Conservation (phyloP, 2,113 vertebrate genomes). For the Papio anubis region DNA sequence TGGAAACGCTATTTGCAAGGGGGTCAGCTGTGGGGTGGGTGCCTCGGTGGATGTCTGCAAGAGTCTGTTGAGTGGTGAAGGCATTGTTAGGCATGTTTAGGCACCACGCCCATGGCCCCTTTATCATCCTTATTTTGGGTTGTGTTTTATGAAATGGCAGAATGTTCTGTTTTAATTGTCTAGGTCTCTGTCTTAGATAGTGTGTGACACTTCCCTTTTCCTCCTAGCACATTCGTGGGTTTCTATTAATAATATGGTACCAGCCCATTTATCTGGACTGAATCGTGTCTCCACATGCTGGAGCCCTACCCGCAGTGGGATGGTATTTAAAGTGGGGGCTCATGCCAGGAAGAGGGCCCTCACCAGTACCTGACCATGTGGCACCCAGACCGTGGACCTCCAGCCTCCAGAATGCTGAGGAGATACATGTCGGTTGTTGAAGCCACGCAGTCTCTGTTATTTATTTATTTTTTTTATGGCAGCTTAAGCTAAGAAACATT, state of each 20-base stretch:
- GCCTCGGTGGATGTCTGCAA: neutral
- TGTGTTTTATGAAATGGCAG: neutral
- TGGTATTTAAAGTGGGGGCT: neutral
- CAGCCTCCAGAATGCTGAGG: too few species aligned
- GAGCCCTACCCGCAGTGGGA: neutral
- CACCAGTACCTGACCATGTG: too few species aligned
- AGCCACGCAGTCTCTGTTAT: rapidly evolving
- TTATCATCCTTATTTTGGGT: rapidly evolving
- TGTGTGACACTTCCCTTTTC: neutral
- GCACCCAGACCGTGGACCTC: rapidly evolving
- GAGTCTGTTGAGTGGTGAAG: neutral
- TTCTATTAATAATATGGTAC: rapidly evolving
- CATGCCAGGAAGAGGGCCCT: neutral
- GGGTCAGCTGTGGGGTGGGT: neutral
- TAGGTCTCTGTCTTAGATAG: too few species aligned
- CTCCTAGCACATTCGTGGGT: too few species aligned
- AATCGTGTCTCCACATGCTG: rapidly evolving
- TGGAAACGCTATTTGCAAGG: neutral
- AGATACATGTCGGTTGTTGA: neutral
- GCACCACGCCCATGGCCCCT: rapidly evolving
- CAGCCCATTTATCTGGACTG: neutral
- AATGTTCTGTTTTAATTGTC: rapidly evolving
- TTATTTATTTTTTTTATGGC: too few species aligned
- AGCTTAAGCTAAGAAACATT: neutral
- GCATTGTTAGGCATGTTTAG: rapidly evolving